Percentiles rank a stretch among this genome's conserved stretches.
phyloP scores from a whole-genome alignment of 2,797 vertebrate species.

The Pangasius krempfi region DNA sequence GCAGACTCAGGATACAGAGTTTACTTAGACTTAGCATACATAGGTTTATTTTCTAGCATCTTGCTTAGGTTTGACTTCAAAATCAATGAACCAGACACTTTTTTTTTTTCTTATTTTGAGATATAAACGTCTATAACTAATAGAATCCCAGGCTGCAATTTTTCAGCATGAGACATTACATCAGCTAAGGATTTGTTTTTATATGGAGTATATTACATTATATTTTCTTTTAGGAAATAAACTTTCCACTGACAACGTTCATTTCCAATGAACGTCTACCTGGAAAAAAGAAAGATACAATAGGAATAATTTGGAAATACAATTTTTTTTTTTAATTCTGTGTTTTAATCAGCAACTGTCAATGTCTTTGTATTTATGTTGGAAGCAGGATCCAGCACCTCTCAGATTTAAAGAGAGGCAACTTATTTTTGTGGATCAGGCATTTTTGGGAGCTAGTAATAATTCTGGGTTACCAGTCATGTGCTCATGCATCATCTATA shows the following conservation, averaged over 20 bases:
- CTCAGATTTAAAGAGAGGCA: background rate
- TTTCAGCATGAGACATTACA: background rate
- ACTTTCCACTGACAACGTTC: background rate
- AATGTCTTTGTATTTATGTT: background rate
- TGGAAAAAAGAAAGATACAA: background rate
- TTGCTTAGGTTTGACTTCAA: too few species aligned
- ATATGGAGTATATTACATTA: background rate
- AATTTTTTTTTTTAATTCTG: too few species aligned
- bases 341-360: background rate
- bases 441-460: too few species aligned
- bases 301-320: background rate
- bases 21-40: background rate
- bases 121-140: background rate
- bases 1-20: background rate
- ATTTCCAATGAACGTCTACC: background rate
- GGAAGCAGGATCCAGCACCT: background rate
- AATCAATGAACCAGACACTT: too few species aligned
- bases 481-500: too few species aligned
- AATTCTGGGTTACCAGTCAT: too few species aligned
- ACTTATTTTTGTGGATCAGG: background rate
- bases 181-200: background rate
- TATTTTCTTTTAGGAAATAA: background rate
- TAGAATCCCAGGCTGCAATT: background rate
- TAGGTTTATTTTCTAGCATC: too few species aligned
- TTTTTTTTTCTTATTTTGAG: background rate